Evolutionary conservation across 2,888 invertebrate species (phyloP).

Genomic region (Bombylius discolor): DNA sequence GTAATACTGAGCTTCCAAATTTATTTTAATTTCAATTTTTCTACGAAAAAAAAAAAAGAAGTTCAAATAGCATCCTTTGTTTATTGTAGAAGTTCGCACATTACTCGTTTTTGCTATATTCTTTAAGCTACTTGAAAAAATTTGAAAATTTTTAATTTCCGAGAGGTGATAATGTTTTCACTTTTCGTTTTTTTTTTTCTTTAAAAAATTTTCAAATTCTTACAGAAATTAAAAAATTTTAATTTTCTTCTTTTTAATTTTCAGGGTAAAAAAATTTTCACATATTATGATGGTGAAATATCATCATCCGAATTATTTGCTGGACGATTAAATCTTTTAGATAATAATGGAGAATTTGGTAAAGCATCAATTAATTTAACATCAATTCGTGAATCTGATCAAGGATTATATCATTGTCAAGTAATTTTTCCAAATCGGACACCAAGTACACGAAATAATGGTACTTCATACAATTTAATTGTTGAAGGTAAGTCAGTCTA

Average conservation of each 20-base stretch:
- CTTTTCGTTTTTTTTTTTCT: too few species aligned
- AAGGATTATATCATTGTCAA: constrained; percentile 85
- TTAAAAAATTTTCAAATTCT: too few species aligned
- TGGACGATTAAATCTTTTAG: constrained; percentile 57
- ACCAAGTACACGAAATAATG: constrained; percentile 73
- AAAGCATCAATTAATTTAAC: constrained; percentile 67
- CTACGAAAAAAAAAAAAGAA: too few species aligned
- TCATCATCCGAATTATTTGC: constrained; percentile 54
- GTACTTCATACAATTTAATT: constrained; percentile 77
- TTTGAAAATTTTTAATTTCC: too few species aligned
- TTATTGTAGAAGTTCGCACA: too few species aligned
- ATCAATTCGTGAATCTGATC: constrained; percentile 74
- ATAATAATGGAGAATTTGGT: constrained; percentile 40
- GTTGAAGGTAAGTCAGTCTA: constrained; percentile 56
- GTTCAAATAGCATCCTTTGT: too few species aligned
- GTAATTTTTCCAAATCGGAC: constrained; percentile 78
- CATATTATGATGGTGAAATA: constrained; percentile 64
- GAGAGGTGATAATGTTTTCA: too few species aligned
- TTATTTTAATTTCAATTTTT: too few species aligned
- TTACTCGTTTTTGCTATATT: too few species aligned
- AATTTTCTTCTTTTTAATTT: neutral
- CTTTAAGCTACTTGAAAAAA: too few species aligned
- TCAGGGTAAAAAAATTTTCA: constrained; percentile 66
- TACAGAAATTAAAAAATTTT: too few species aligned
- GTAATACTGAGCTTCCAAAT: too few species aligned